Evolutionary conservation across 2,113 vertebrate species (phyloP).

Genomic region (Brachyhypopomus gauderio): DNA sequence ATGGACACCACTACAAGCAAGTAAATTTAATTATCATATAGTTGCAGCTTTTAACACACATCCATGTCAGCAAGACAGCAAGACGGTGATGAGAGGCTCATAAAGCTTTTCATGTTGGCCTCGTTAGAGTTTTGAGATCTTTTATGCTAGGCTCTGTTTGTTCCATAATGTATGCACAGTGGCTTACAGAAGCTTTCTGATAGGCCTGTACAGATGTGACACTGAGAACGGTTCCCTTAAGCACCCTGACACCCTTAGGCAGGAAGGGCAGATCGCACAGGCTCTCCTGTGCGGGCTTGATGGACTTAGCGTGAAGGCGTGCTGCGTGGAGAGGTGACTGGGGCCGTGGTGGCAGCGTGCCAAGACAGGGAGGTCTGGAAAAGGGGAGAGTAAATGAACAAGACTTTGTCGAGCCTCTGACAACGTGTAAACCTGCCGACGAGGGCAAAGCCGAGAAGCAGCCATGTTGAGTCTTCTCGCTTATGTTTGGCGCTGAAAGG

Average conservation of each 20-base stretch:
- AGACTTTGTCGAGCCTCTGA: slow-evolving; percentile 54
- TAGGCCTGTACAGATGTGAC: background rate
- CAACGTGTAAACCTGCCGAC: slow-evolving; percentile 49
- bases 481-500: slow-evolving; percentile 40
- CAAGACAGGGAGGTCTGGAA: slow-evolving; percentile 56
- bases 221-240: slow-evolving; percentile 1
- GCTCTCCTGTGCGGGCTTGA: slow-evolving; percentile 5
- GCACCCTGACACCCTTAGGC: background rate
- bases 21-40: background rate
- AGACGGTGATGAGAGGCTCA: slow-evolving; percentile 13
- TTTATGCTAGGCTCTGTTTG: too few species aligned
- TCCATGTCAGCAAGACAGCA: background rate
- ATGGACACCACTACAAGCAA: background rate
- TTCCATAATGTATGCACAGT: too few species aligned
- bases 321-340: slow-evolving; percentile 47
- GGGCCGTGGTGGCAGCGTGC: slow-evolving; percentile 55
- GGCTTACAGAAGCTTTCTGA: background rate
- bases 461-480: slow-evolving; percentile 34
- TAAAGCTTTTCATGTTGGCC: background rate
- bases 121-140: background rate
- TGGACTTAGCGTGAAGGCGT: slow-evolving; percentile 30
- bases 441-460: slow-evolving; percentile 45
- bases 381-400: slow-evolving; percentile 57
- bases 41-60: background rate
- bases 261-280: too few species aligned